phyloP scores from a whole-genome alignment of 1,140 invertebrate species.

The Probaryconus sp. region DNA sequence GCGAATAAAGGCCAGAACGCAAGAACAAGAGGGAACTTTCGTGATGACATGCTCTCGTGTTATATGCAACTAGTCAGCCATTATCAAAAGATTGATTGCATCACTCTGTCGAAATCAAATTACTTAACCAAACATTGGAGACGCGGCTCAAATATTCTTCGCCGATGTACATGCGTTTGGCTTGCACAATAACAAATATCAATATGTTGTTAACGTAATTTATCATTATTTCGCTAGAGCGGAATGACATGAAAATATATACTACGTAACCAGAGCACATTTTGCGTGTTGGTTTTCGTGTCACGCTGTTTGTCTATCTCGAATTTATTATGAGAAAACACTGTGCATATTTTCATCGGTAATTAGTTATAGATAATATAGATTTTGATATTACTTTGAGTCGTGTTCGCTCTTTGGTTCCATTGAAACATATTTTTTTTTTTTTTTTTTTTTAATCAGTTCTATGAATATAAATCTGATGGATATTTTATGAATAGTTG shows the following conservation, averaged over 20 bases:
- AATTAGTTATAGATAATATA: too few species aligned
- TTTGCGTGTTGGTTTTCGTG: conserved; percentile 1
- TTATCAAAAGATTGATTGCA: conserved; percentile 68
- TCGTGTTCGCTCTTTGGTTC: too few species aligned
- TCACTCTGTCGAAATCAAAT: conserved; percentile 64
- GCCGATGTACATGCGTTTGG: conserved; percentile 3
- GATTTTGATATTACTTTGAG: too few species aligned
- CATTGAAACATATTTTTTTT: too few species aligned
- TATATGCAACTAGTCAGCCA: conserved; percentile 34
- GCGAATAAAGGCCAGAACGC: conserved; percentile 17
- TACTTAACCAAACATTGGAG: conserved; percentile 40
- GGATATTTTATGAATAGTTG: too few species aligned
- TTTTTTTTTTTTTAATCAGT: too few species aligned
- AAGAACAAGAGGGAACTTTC: conserved; percentile 43
- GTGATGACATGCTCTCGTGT: conserved; percentile 19
- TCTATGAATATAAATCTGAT: too few species aligned
- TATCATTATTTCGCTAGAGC: conserved; percentile 18
- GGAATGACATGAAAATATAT: conserved; percentile 2
- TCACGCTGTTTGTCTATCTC: not conserved
- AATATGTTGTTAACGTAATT: conserved; percentile 22
- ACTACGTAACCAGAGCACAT: not conserved
- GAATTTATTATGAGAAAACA: too few species aligned
- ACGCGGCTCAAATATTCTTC: conserved; percentile 25
- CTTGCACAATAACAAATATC: conserved; percentile 27
- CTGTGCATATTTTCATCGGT: too few species aligned